Conservation (phyloP, 2,888 invertebrate genomes). For the Yponomeuta sedellus region DNA sequence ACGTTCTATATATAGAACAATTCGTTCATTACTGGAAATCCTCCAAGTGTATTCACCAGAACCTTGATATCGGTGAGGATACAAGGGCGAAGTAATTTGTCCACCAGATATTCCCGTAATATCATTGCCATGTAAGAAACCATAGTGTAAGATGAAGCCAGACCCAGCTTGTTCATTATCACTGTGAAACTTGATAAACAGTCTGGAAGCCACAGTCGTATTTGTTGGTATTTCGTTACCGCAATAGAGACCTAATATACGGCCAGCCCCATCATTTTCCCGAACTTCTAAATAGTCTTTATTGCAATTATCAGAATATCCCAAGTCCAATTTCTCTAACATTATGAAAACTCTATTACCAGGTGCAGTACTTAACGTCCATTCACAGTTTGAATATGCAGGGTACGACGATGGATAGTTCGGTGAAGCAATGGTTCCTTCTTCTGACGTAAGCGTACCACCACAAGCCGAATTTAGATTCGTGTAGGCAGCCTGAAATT, state of each 20-base stretch:
- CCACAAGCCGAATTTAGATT: constrained; percentile 83
- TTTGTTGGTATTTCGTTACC: constrained; percentile 79
- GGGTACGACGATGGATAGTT: constrained; percentile 88
- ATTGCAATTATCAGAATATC: constrained; percentile 84
- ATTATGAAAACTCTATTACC: constrained; percentile 83
- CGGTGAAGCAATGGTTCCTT: constrained; percentile 88
- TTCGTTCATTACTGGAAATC: constrained; percentile 71
- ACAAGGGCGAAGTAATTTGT: constrained; percentile 85
- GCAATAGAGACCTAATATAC: constrained; percentile 82
- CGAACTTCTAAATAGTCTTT: constrained; percentile 92
- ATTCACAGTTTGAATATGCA: constrained; percentile 83
- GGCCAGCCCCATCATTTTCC: constrained; percentile 78
- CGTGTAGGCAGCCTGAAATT: constrained; percentile 62
- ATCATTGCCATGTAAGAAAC: constrained; percentile 81
- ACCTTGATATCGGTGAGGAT: constrained; percentile 74
- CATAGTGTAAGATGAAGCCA: constrained; percentile 88
- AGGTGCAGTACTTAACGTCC: constrained; percentile 71
- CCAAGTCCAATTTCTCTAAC: constrained; percentile 82
- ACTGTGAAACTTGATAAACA: constrained; percentile 90
- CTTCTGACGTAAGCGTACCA: constrained; percentile 81
- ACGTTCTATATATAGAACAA: constrained; percentile 37
- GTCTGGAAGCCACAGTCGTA: constrained; percentile 69
- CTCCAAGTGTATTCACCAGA: constrained; percentile 80
- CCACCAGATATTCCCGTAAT: constrained; percentile 80
- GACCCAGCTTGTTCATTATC: constrained; percentile 72